These are phyloP conservation scores for Grantiella picta DNA, from an alignment of 2,113 vertebrate species.

Conservation along the genomic window DNA sequence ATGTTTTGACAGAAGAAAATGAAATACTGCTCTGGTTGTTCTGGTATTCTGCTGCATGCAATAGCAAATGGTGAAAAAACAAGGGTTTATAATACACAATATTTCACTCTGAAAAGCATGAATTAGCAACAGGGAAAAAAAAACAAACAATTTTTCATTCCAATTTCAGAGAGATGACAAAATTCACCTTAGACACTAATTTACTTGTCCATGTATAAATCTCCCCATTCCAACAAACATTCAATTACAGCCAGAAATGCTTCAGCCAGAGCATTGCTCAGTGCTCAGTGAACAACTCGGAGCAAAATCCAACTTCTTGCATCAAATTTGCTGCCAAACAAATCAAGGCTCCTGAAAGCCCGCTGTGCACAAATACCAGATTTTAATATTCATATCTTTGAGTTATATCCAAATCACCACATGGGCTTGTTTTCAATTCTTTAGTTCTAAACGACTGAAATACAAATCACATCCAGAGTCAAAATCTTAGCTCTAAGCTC, in stretches of 20 bases:
- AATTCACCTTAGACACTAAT: slow-evolving; percentile 46
- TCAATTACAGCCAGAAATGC: background rate
- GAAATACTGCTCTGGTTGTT: background rate
- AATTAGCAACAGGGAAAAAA: background rate
- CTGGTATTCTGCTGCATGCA: background rate
- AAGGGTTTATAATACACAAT: background rate
- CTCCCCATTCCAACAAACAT: background rate
- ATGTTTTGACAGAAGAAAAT: slow-evolving; percentile 16
- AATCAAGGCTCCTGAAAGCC: slow-evolving; percentile 24
- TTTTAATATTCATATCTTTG: slow-evolving; percentile 19
- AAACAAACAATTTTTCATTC: background rate
- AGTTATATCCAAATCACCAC: slow-evolving; percentile 6
- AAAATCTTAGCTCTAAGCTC: background rate
- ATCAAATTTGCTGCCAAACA: slow-evolving; percentile 15
- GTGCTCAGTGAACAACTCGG: background rate
- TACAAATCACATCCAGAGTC: background rate
- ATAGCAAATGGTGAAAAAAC: background rate
- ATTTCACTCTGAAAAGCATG: slow-evolving; percentile 3
- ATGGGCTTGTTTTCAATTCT: background rate
- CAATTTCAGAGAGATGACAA: background rate
- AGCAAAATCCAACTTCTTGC: background rate
- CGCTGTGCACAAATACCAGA: slow-evolving; percentile 9
- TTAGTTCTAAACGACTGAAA: background rate
- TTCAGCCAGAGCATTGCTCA: slow-evolving; percentile 13
- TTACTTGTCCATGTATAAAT: background rate